phyloP scores from a whole-genome alignment of 2,888 invertebrate genomes.

The Eupeodes latifasciatus region DNA sequence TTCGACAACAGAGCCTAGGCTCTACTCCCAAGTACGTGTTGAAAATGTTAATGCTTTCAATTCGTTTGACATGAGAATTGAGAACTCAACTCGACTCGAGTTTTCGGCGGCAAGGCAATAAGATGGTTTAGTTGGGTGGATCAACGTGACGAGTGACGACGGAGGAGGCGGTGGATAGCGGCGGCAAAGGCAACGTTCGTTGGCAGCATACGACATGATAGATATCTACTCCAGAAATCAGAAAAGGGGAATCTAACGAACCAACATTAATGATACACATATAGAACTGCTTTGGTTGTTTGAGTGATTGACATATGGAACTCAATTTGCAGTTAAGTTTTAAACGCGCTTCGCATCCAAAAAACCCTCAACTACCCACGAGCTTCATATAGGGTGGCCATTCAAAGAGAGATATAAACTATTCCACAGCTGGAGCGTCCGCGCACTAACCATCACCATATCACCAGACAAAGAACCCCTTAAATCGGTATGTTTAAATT shows the following conservation, averaged over 20 bases:
- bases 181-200: no score
- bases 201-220: conserved; percentile 3
- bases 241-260: conserved; percentile 66
- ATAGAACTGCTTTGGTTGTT: conserved; percentile 14
- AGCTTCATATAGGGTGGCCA: no score
- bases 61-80: conserved; percentile 59
- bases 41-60: conserved; percentile 67
- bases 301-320: conserved; percentile 74
- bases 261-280: conserved; percentile 70
- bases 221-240: conserved; percentile 24
- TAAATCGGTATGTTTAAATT: conserved; percentile 49
- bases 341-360: conserved; percentile 72
- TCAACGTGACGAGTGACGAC: background rate
- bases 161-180: background rate
- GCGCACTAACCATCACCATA: no score
- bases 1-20: conserved; percentile 75
- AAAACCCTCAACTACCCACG: conserved; percentile 22
- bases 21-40: conserved; percentile 72
- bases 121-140: background rate
- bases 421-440: background rate
- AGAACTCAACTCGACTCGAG: conserved; percentile 55
- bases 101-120: background rate
- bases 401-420: conserved; percentile 7
- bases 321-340: conserved; percentile 76
- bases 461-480: conserved; percentile 9